Base-by-base conservation (phyloP, 2,797 vertebrate genomes). In the Pelobates cultripes region DNA sequence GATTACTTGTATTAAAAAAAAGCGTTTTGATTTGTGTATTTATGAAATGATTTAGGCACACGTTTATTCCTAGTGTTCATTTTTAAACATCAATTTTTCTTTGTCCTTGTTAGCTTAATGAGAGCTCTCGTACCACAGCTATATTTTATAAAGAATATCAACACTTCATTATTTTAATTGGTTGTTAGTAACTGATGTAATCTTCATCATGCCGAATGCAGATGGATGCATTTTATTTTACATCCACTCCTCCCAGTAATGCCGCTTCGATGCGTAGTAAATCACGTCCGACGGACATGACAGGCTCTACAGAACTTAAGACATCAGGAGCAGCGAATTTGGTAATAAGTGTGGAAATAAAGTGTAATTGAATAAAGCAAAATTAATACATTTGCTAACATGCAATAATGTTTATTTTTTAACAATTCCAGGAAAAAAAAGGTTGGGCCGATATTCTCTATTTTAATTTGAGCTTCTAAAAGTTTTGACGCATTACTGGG, bases 101-200 rank as follows among this genome's bases (percentile, higher is more conserved):
- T 84, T 79, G 82, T 79, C 73, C 82, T 84, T 84, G 82, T 84
- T 84, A 84, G 71, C 82, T 76, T 84, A 84, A 84, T 84, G 77
- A 84, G 82, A 77, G 73, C 73, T 84, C 43, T 64, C 43, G 75
- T 67, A 79, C 76, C 76, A 79, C 67, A n/a, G 81, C 66, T 17
- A 75, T 66, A 75, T 78, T 79, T 79, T 83, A 79, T 75, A 70
- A 75, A 83, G 75, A 67, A 79, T 73, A 79, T 70, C 82, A 78
- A 84, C 77, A 75, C 72, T 84, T 79, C 67, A 73, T 84, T 79
- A 67, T 69, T 64, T 79, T 84, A 84, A 84, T 84, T 73, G 82
- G 72, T 79, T 84, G 79, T 84, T 79, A 84, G 82, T 70, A 76
- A 67, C 82, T 79, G 55, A 75, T 55, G 77, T 84, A 75, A 84